Base-by-base conservation (phyloP, 2,888 invertebrate species). In the Metalampra italica region DNA sequence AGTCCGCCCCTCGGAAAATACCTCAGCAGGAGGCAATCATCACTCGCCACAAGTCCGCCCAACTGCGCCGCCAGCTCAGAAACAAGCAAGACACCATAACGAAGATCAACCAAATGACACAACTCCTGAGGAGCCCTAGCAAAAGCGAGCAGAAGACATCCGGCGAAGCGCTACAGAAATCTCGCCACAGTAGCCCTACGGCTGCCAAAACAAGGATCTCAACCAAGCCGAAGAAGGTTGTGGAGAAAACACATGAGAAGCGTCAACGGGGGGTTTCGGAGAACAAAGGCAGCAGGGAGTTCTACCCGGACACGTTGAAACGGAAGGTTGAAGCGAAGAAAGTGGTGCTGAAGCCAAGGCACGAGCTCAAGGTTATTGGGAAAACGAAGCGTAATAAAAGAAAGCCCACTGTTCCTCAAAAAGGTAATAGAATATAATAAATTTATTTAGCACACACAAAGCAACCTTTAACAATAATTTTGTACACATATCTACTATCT, bases 271-370 rank as follows among this genome's bases (percentile, higher is more conserved):
- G 3, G 7, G 4, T 32, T 2, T 32, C 50, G 7, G 40, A 45
- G 37, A 29, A 12, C 3, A 43, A 30, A 9, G 7, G 11, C 2
- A 29, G 15, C 30, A n/a, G 9, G 9, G 32, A 86, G 45, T 80
- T 67, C 49, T 70, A 75, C 60, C 83, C 83, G 0, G 57, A 78
- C 11, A 82, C 67, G 22, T 46, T 60, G 15, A 82, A 80, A 53
- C 56, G 82, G 7, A 60, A 59, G 3, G 39, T 57, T 1, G 44
- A 43, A 0, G 38, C 52, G 0, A 75, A 75, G 47, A 81, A 75
- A 47, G 62, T 78, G 11, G 55, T 71, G 1, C 54, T 86, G 14
- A 70, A 71, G 44, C 76, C 79, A 0, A 80, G 71, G 41, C 64
- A 69, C 49, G 59, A 71, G 22, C 62, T 78, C 34, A 77, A 66